These are phyloP conservation scores for Galago senegalensis DNA, from an alignment of 2,797 vertebrate genomes.

Conservation along the genomic window DNA sequence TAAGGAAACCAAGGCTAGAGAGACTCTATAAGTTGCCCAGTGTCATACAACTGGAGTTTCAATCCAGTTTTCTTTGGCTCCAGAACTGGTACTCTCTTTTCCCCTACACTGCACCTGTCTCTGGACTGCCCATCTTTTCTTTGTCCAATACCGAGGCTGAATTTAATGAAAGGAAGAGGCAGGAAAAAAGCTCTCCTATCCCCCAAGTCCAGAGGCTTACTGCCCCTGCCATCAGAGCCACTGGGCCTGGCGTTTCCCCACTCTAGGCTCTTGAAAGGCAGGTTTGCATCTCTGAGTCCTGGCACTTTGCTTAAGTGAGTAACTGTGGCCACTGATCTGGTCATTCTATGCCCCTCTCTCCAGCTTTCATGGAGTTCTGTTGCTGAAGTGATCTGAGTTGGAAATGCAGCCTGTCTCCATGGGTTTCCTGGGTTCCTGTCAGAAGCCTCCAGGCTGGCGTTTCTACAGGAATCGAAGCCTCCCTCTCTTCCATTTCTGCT, in stretches of 20 bases:
- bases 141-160: neutral
- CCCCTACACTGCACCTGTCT: neutral
- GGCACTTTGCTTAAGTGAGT: neutral
- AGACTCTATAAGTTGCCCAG: neutral
- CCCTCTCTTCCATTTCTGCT: neutral
- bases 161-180: neutral
- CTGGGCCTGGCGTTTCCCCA: neutral
- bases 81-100: neutral
- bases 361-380: neutral
- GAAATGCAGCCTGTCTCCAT: neutral
- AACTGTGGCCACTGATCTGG: neutral
- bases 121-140: neutral
- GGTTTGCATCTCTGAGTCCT: neutral
- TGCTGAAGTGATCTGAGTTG: neutral
- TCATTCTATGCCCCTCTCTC: neutral
- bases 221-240: neutral
- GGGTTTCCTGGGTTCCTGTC: neutral
- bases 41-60: constrained; percentile 20
- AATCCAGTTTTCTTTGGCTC: neutral
- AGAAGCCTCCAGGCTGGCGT: neutral
- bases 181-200: neutral
- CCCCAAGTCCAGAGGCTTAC: neutral
- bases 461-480: neutral
- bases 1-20: neutral
- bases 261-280: neutral